A percentile compares a stretch with the other conserved stretches of the same genome.
phyloP scores from a whole-genome alignment of 2,888 invertebrate species.

The Orthosia gothica region DNA sequence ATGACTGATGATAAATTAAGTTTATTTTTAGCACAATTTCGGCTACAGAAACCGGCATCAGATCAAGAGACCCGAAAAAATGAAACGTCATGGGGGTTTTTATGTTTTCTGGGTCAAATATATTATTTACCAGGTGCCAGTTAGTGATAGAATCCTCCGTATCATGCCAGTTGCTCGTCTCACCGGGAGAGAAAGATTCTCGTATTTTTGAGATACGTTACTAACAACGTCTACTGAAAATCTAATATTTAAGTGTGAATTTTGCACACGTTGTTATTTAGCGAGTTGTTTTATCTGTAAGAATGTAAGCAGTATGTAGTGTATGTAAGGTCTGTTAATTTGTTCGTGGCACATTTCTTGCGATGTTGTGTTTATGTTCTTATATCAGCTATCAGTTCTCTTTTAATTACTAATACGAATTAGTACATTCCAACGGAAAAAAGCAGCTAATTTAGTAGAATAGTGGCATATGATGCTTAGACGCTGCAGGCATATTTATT shows the following conservation, averaged over 20 bases:
- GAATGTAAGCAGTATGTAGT: neutral
- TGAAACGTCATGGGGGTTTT: constrained; percentile 34
- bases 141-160: constrained; percentile 35
- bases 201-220: constrained; percentile 47
- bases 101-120: constrained; percentile 51
- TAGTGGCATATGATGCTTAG: neutral
- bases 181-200: constrained; percentile 5
- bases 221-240: constrained; percentile 27
- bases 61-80: constrained; percentile 21
- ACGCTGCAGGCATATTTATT: neutral
- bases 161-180: constrained; percentile 47
- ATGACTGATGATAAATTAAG: neutral
- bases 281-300: neutral
- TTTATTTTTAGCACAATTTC: neutral
- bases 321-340: neutral
- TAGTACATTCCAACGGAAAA: too few species aligned
- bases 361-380: neutral
- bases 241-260: constrained; percentile 55
- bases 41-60: neutral
- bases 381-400: too few species aligned
- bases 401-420: too few species aligned
- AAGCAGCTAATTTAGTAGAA: neutral
- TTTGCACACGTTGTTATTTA: constrained; percentile 37
- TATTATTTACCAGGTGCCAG: constrained; percentile 53
- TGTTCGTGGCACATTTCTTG: neutral